Evolutionary conservation across 2,888 invertebrate genomes (phyloP), one percentile per base, ranked within the genome.

Genomic region (Leucoma salicis): DNA sequence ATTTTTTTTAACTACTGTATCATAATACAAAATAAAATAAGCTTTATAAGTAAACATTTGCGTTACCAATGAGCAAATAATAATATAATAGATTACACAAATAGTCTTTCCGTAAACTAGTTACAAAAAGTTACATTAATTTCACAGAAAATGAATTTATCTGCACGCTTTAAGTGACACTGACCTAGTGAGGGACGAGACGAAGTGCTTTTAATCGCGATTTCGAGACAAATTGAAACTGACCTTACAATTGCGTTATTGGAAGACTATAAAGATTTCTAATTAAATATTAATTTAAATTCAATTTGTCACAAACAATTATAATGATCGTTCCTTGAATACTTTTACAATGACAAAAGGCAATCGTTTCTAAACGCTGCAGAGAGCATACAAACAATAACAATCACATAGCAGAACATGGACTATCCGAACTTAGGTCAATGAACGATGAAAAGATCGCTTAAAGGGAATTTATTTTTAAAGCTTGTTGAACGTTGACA

Each of bases 81-180:
- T n/a, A n/a, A n/a, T n/a, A n/a, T n/a, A n/a, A n/a, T n/a, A n/a
- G 67, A 65, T 81, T 80, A 71, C 78, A 80, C 80, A 85, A 87
- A 62, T 40, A 53, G 44, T 70, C 66, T 63, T 56, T 61, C 70
- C 57, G 58, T 65, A 76, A 68, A 71, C 70, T 63, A 56, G 66
- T 87, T 87, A 76, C 84, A 72, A 79, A 79, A 86, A 67, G 47
- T 63, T 74, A 80, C 76, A 77, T 52, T 66, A 81, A 83, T 87
- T 87, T 85, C 77, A 82, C 78, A 77, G 70, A 51, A 65, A 71
- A 74, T 76, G 74, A 78, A 79, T 70, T 75, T 66, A 63, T 63
- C 66, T 74, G 74, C 73, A 76, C 70, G 74, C 67, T 71, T 73
- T 66, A 49, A 64, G 49, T 83, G 88, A 84, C 88, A 87, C 77